phyloP scores from a whole-genome alignment of 2,888 invertebrate genomes.

The Stramonita haemastoma region DNA sequence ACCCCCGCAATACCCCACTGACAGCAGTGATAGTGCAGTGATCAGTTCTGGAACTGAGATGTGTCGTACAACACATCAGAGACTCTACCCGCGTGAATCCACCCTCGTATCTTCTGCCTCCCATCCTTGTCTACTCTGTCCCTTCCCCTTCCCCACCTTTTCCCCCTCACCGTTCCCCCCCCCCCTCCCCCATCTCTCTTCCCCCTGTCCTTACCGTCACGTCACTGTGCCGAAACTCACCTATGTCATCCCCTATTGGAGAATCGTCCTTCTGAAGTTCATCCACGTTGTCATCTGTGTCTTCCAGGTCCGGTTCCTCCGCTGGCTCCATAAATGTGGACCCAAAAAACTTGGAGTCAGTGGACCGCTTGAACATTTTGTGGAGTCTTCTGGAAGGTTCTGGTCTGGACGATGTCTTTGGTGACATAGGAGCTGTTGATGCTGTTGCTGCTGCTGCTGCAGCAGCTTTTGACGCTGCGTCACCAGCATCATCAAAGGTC shows the following conservation, averaged over 20 bases:
- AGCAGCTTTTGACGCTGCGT: background rate
- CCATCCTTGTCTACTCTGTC: no score
- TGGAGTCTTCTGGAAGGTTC: background rate
- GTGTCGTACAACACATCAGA: no score
- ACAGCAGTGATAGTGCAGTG: no score
- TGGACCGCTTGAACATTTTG: background rate
- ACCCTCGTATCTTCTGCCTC: no score
- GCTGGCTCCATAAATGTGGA: background rate
- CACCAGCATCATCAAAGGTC: background rate
- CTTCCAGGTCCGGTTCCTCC: background rate
- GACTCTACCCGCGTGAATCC: no score
- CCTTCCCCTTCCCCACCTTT: no score
- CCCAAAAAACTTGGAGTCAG: background rate
- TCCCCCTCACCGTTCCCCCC: no score
- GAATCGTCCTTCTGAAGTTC: background rate
- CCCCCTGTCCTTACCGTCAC: background rate
- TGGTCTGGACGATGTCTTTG: background rate
- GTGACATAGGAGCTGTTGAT: background rate
- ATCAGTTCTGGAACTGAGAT: no score
- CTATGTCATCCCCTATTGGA: background rate
- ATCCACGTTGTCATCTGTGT: background rate
- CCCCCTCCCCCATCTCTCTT: background rate
- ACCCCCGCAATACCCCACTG: no score
- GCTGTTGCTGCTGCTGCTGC: constrained; percentile 10
- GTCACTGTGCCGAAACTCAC: background rate